These are phyloP conservation scores for Ariopsis seemanni DNA, from an alignment of 2,113 vertebrate species.

Conservation along the genomic window DNA sequence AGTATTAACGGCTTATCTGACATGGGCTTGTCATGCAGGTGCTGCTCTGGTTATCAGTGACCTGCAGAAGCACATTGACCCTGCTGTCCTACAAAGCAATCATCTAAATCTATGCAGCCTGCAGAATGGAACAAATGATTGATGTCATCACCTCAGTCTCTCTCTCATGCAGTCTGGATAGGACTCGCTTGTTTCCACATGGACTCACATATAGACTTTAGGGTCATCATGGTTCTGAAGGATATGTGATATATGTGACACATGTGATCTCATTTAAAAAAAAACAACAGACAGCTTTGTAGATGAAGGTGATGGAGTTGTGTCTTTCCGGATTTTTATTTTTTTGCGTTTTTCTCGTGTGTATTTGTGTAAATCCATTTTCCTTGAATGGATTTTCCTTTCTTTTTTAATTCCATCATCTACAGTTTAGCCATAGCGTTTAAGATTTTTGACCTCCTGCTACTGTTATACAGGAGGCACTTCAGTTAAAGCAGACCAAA, in stretches of 20 bases:
- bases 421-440: neutral
- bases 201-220: neutral
- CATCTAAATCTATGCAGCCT: slow-evolving; percentile 21
- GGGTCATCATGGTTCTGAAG: neutral
- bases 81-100: slow-evolving; percentile 31
- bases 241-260: neutral
- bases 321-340: neutral
- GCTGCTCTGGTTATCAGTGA: slow-evolving; percentile 23
- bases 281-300: neutral
- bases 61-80: slow-evolving; percentile 29
- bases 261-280: neutral
- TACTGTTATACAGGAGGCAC: neutral
- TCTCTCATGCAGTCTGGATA: neutral
- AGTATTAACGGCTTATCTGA: slow-evolving; percentile 31
- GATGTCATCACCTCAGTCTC: slow-evolving; percentile 25
- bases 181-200: neutral
- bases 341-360: neutral
- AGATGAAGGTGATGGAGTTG: neutral
- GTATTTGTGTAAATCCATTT: neutral
- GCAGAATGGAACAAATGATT: slow-evolving; percentile 27
- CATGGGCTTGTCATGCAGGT: neutral
- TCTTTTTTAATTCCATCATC: neutral
- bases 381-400: neutral
- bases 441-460: neutral
- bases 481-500: neutral